Evolutionary conservation across 2,888 invertebrate species (phyloP), one percentile per base, ranked within the genome.

Genomic region (Rotaria socialis): DNA sequence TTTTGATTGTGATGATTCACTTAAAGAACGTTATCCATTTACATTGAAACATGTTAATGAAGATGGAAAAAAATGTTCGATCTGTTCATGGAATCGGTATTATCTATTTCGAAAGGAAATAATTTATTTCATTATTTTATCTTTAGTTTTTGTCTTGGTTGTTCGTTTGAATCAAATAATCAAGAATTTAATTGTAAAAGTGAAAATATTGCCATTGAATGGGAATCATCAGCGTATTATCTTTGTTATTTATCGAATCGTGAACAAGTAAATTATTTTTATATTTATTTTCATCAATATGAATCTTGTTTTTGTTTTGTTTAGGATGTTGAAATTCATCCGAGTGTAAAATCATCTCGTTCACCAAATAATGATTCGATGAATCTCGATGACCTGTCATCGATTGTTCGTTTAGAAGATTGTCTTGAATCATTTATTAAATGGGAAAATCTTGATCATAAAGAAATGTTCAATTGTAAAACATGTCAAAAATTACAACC

Each of bases 151-250:
- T 96, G 96, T 91, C 93, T 95, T 89, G 96, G 96, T 87, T 95
- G 96, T 92, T 93, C 93, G 88, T 93, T 96, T 89, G 94, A 94
- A 60, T 94, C 94, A 90, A 91, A 91, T 88, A 91, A 91, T 87
- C 90, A 91, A 47, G 90, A 90, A 88, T 91, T 90, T 88, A 89
- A 89, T 87, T 89, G 89, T 88, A 89, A 89, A 47, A 89, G 90
- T 87, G 88, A 89, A 50, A 89, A 89, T 90, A 93, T 96, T 88
- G 95, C 96, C 88, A 94, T 96, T 88, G 96, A 96, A 92, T 96
- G 96, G 96, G 96, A 96, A 91, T 96, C 96, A 87, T 96, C 96
- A 0, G 96, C 96, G 84, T 92, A 96, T 89, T 96, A 96, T 92
- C 93, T 96, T 89, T 93, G 96, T 60, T 96, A 95, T 92, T 95